Evolutionary conservation across 2,113 vertebrate genomes (phyloP), one percentile per base, ranked within the genome.

Genomic region (Salminus brasiliensis): DNA sequence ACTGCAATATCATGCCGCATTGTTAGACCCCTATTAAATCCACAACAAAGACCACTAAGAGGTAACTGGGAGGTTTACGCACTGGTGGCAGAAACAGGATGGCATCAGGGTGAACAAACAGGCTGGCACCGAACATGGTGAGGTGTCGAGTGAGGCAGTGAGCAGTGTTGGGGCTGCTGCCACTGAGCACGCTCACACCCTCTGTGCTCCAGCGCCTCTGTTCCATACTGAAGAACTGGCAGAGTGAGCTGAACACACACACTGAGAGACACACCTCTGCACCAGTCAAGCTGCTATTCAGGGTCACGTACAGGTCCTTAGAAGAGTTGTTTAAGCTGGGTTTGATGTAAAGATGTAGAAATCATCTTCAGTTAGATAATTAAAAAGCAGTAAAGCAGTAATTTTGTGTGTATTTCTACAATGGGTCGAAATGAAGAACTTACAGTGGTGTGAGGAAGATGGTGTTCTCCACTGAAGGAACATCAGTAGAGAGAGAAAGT

Each of bases 51-150:
- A n/a, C n/a, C n/a, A n/a, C n/a, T n/a, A n/a, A n/a, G n/a, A n/a
- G 12, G 59, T 13, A 43, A 34, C 21, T 72, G 52, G 1, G 13
- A 60, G 45, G 53, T 62, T 16, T 27, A 67, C 89, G 9, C 85
- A 95, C 94, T 10, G 94, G 94, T 4, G 93, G 89, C 43, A 94
- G 79, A 49, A 95, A 84, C 27, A 93, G 45, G 6, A 95, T 85
- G 0, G 91, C 91, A 25, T 91, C 90, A 0, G 93, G 93, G n/a
- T 93, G 93, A 43, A 94, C 79, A 68, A 95, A 95, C 80, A 95
- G 67, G 84, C 92, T 94, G 87, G 94, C 94, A 72, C 94, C 94
- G n/a, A 95, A 95, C 81, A 94, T 72, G 27, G 93, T 94, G 80
- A 95, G 94, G 65, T 95, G 94, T 41, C 78, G 86, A 15, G 92